phyloP scores from a whole-genome alignment of 2,888 invertebrate genomes.

The Phragmatobia fuliginosa region DNA sequence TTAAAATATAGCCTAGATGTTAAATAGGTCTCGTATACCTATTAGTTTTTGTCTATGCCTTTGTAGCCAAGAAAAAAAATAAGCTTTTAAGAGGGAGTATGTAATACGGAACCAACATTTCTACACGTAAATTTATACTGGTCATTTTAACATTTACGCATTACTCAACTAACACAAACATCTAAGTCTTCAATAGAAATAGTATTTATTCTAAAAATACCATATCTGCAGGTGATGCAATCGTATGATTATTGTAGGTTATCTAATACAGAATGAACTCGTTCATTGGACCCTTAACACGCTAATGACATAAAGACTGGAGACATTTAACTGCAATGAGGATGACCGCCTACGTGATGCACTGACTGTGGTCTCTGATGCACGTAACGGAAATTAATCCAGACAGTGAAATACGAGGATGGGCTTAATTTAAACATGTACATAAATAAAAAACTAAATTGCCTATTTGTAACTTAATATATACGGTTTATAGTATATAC shows the following conservation, averaged over 20 bases:
- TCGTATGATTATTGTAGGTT: slow-evolving; percentile 18
- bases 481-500: too few relatives aligned
- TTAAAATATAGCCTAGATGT: too few relatives aligned
- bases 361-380: slow-evolving; percentile 49
- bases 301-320: slow-evolving; percentile 37
- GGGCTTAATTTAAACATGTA: too few relatives aligned
- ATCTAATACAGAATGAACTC: slow-evolving; percentile 23
- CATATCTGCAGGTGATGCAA: slow-evolving; percentile 10
- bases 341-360: slow-evolving; percentile 70
- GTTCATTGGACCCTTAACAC: slow-evolving; percentile 37
- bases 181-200: not conserved
- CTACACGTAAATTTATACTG: not conserved
- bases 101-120: too few relatives aligned
- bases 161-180: not conserved
- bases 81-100: too few relatives aligned
- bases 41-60: too few relatives aligned
- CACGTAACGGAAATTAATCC: slow-evolving; percentile 60
- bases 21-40: too few relatives aligned
- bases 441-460: too few relatives aligned
- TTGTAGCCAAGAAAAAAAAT: too few relatives aligned
- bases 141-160: not conserved
- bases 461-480: too few relatives aligned
- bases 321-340: slow-evolving; percentile 71
- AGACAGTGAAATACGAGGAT: slow-evolving; percentile 52
- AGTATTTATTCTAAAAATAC: slow-evolving; percentile 4